Conservation (phyloP, 2,797 vertebrate species). For the Pangasius larnaudii region DNA sequence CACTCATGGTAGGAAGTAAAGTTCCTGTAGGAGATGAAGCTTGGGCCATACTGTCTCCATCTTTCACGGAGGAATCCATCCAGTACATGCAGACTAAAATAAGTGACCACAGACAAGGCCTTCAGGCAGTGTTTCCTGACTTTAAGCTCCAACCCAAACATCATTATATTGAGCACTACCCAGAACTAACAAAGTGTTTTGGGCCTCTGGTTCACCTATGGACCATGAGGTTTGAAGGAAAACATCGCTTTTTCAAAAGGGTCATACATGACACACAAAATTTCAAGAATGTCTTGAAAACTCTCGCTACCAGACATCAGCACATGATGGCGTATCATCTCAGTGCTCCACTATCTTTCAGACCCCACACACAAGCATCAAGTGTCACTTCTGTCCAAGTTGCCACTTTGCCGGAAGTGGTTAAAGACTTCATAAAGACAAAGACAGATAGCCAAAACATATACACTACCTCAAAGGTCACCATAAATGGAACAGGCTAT, state of each 20-base stretch:
- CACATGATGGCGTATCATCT: not conserved
- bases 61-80: constrained; percentile 54
- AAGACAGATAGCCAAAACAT: constrained; percentile 47
- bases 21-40: constrained; percentile 50
- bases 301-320: not conserved
- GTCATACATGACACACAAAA: too few relatives aligned
- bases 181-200: too few relatives aligned
- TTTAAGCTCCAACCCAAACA: too few relatives aligned
- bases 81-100: constrained; percentile 54
- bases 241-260: constrained; percentile 24
- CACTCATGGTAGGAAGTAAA: constrained; percentile 42
- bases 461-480: constrained; percentile 43
- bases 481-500: constrained; percentile 23
- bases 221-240: too few relatives aligned
- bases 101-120: constrained; percentile 47
- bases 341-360: constrained; percentile 17
- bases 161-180: too few relatives aligned
- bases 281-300: constrained; percentile 6
- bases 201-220: too few relatives aligned
- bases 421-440: constrained; percentile 41
- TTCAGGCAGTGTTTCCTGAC: not conserved
- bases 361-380: not conserved
- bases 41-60: constrained; percentile 44
- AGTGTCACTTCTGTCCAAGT: constrained; percentile 21
- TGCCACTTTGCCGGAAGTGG: constrained; percentile 21